phyloP scores from a whole-genome alignment of 2,113 vertebrate species.

The Pristiophorus japonicus region DNA sequence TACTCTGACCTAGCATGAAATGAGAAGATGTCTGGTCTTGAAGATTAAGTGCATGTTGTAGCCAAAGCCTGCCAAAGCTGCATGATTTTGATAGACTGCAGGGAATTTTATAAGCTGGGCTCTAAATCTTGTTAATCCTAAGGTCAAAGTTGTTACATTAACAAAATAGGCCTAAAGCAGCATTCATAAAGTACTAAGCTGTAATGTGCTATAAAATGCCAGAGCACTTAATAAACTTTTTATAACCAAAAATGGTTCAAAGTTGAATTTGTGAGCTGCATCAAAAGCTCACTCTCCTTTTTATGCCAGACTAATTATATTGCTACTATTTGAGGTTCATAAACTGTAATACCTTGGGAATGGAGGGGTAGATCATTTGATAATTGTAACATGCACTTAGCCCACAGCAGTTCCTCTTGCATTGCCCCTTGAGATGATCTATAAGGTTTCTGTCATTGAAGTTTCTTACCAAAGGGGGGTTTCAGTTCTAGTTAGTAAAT shows the following conservation, averaged over 20 bases:
- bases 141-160: conserved; percentile 38
- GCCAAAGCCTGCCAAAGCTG: conserved; percentile 36
- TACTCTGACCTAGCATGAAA: conserved; percentile 38
- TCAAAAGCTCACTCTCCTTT: conserved; percentile 15
- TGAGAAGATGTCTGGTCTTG: conserved; percentile 36
- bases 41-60: conserved; percentile 34
- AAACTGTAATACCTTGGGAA: background rate
- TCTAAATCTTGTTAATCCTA: conserved; percentile 37
- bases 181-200: conserved; percentile 30
- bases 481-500: conserved; percentile 18
- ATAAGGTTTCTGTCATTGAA: conserved; percentile 6
- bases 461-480: background rate
- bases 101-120: conserved; percentile 37
- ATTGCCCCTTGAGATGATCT: conserved; percentile 23
- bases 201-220: conserved; percentile 30
- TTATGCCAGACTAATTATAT: background rate
- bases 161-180: conserved; percentile 37
- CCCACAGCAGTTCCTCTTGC: background rate
- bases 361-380: background rate
- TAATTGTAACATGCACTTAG: conserved; percentile 12
- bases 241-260: conserved; percentile 30
- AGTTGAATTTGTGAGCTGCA: conserved; percentile 29
- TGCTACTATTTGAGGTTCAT: conserved; percentile 5
- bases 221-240: conserved; percentile 33
- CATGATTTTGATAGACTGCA: conserved; percentile 36